Base-by-base conservation (phyloP, 2,113 vertebrate genomes). In the Columbina picui region DNA sequence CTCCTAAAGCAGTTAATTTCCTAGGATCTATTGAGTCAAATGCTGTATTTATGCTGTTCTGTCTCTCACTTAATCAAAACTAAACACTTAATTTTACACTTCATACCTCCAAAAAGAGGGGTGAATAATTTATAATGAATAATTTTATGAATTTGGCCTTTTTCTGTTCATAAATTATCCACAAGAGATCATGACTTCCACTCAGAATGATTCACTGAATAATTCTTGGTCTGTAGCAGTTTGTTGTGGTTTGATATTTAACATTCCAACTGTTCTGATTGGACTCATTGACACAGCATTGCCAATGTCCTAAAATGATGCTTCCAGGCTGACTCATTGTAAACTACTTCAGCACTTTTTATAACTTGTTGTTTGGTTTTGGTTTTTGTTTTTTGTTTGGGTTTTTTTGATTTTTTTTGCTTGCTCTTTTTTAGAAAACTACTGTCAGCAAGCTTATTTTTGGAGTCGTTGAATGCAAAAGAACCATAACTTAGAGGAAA, bases 61-160 rank as follows among this genome's bases (percentile, higher is more conserved):
- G 21, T 87, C 96, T 67, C 93, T 91, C 63, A 91, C 81, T 91
- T 93, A 95, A 95, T 95, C 89, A 96, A 94, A 97, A 76, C 75
- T 77, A 96, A 94, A 89, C 78, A 73, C 87, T 95, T 94, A 85
- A 93, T 95, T 96, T 96, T 95, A 83, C 59, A 91, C 89, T 96
- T 95, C 70, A 77, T 90, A 84, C 81, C 50, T 95, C 92, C 67
- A 80, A 90, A 94, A 94, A 93, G 38, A 59, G 85, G 73, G 25
- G 68, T 94, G 84, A 94, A 91, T 95, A 91, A 96, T 93, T 95
- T 96, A 93, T 95, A 88, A 80, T 65, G 84, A 94, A 95, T 87
- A 88, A 84, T 91, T 91, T 86, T 87, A 77, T 80, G 71, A 96
- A 94, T 93, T 63, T 95, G 83, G 85, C 90, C 79, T 95, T 95